These are phyloP conservation scores for Philypnodon macrostomus DNA, from an alignment of 2,797 vertebrate species.

Conservation along the genomic window DNA sequence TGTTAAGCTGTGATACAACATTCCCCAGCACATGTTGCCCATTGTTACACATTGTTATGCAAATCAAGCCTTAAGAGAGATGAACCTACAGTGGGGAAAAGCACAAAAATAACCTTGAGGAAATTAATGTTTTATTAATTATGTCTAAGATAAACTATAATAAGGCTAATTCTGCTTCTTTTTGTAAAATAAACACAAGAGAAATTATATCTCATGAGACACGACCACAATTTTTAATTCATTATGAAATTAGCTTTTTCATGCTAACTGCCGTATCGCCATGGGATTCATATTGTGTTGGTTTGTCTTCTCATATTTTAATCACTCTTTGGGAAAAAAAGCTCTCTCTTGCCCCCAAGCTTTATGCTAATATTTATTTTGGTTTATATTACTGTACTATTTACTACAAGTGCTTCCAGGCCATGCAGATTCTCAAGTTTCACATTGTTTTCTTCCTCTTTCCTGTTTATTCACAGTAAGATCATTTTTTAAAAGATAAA, in stretches of 20 bases:
- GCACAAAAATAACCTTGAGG: conserved; percentile 41
- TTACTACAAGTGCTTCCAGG: conserved; percentile 64
- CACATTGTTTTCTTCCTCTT: conserved; percentile 51
- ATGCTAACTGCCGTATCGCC: conserved; percentile 57
- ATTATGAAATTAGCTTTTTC: conserved; percentile 74
- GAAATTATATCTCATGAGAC: conserved; percentile 58
- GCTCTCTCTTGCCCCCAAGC: conserved; percentile 60
- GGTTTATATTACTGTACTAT: conserved; percentile 70
- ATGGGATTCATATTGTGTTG: conserved; percentile 66
- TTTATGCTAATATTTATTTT: conserved; percentile 77
- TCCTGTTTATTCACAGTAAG: conserved; percentile 56
- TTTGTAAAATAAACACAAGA: conserved; percentile 69
- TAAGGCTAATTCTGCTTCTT: conserved; percentile 67
- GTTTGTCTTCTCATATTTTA: conserved; percentile 72
- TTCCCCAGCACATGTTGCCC: conserved; percentile 22
- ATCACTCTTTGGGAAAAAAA: conserved; percentile 67
- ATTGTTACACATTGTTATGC: conserved; percentile 41
- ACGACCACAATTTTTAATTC: conserved; percentile 65
- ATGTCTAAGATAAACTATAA: conserved; percentile 71
- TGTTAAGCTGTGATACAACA: conserved; percentile 31
- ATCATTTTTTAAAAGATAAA: conserved; percentile 25
- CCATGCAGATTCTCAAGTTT: conserved; percentile 70
- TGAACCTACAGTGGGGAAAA: conserved; percentile 52
- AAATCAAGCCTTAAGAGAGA: conserved; percentile 58
- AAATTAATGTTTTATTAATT: conserved; percentile 79